These are phyloP conservation scores for Hirudo medicinalis DNA, from an alignment of 1,140 invertebrate species.

Conservation along the genomic window DNA sequence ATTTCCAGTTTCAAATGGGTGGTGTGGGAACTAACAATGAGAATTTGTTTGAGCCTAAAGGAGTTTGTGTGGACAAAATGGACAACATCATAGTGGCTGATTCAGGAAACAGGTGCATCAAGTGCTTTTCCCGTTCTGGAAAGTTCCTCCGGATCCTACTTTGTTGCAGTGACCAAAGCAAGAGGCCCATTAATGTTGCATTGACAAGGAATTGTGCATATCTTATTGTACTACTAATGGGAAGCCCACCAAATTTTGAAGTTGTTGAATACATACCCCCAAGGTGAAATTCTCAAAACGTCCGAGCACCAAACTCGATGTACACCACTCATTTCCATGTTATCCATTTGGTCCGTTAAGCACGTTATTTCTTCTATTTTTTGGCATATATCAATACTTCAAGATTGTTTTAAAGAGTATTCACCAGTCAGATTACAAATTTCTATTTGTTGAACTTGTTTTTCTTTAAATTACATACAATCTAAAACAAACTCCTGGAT, in stretches of 20 bases:
- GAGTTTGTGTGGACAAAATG: neutral
- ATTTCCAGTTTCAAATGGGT: neutral
- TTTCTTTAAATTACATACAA: no score
- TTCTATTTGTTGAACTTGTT: no score
- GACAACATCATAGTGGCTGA: constrained; percentile 17
- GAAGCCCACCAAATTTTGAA: neutral
- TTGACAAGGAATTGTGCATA: neutral
- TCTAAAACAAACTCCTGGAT: no score
- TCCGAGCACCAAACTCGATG: no score
- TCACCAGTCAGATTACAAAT: no score
- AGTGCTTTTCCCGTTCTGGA: constrained; percentile 2
- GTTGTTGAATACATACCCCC: constrained; percentile 4
- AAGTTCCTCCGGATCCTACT: constrained; percentile 1
- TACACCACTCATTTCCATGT: no score
- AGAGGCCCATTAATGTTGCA: constrained; percentile 1
- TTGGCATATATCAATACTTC: no score
- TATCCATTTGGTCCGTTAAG: no score
- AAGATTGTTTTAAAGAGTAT: no score
- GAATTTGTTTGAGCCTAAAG: constrained; percentile 1
- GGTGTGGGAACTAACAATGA: neutral
- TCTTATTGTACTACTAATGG: neutral
- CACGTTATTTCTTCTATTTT: no score
- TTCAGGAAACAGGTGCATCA: constrained; percentile 13
- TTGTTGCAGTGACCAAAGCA: neutral
- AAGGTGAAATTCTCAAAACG: neutral